phyloP scores from a whole-genome alignment of 2,797 vertebrate species.

The Glyptemys insculpta region DNA sequence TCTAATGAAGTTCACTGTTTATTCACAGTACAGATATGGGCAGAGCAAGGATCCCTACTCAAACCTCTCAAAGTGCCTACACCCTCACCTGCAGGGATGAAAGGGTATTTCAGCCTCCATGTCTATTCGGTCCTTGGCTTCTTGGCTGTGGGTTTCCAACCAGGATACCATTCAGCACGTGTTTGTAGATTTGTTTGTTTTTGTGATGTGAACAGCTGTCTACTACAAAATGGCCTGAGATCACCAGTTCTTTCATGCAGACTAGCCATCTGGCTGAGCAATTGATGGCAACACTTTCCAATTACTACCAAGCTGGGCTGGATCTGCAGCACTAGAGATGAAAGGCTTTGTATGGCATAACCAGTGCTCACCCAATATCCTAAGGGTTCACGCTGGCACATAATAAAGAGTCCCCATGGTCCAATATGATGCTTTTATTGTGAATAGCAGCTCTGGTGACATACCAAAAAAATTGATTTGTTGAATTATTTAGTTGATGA shows the following conservation, averaged over 20 bases:
- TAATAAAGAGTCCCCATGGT: background rate
- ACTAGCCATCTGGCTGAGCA: slow-evolving; percentile 43
- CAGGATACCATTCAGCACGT: slow-evolving; percentile 44
- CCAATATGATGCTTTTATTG: background rate
- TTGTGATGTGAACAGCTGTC: slow-evolving; percentile 41
- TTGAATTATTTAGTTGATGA: background rate
- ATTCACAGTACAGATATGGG: slow-evolving; percentile 24
- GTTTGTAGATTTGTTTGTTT: slow-evolving; percentile 62
- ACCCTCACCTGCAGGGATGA: background rate
- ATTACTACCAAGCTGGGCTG: background rate
- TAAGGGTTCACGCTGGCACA: background rate
- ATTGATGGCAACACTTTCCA: slow-evolving; percentile 26
- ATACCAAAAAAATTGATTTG: background rate
- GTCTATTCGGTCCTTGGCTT: slow-evolving; percentile 51
- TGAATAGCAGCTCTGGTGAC: background rate
- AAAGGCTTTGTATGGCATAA: background rate
- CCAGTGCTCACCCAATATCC: background rate
- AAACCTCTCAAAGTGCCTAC: slow-evolving; percentile 5
- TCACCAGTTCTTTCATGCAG: slow-evolving; percentile 37
- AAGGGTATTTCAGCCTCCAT: slow-evolving; percentile 27
- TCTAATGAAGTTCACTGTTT: slow-evolving; percentile 33
- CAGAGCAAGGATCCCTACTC: slow-evolving; percentile 4
- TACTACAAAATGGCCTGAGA: slow-evolving; percentile 34
- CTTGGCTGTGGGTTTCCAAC: slow-evolving; percentile 41
- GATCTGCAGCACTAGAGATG: background rate